These are phyloP conservation scores for Lordiphosa collinella DNA, from an alignment of 1,140 invertebrate species.

Conservation along the genomic window DNA sequence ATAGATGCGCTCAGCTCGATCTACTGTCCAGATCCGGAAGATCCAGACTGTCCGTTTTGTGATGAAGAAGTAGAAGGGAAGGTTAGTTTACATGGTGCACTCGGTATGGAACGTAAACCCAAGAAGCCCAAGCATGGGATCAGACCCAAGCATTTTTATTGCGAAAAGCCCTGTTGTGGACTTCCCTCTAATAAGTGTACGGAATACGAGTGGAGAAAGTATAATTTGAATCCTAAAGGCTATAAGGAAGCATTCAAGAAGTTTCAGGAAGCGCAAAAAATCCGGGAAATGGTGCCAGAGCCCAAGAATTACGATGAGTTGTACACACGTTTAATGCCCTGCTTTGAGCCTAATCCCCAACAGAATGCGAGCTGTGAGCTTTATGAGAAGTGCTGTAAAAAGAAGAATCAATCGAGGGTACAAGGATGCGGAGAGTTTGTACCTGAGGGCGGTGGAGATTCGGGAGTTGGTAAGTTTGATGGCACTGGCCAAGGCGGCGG, in stretches of 20 bases:
- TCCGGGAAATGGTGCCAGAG: conserved; percentile 4
- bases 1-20: conserved; percentile 1
- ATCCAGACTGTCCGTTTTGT: conserved; percentile 16
- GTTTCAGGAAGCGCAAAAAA: neutral
- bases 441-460: neutral
- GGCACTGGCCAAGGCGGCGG: neutral
- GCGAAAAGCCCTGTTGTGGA: conserved; percentile 20
- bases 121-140: conserved; percentile 2
- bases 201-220: conserved; percentile 27
- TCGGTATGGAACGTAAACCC: conserved; percentile 20
- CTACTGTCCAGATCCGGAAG: conserved; percentile 9
- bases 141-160: conserved; percentile 20
- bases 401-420: neutral
- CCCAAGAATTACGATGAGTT: conserved; percentile 54
- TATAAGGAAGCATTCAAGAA: conserved; percentile 5
- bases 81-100: neutral
- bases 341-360: conserved; percentile 20
- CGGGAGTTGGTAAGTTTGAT: conserved; percentile 13
- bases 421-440: conserved; percentile 19
- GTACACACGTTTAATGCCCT: conserved; percentile 26
- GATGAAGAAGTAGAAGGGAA: neutral
- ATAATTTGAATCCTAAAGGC: conserved; percentile 2
- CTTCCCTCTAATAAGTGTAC: conserved; percentile 39
- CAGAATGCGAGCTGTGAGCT: neutral
- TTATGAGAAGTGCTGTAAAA: conserved; percentile 30